Evolutionary conservation across 2,888 invertebrate genomes (phyloP), one percentile per base, ranked within the genome.

Genomic region (Callinectes sapidus): DNA sequence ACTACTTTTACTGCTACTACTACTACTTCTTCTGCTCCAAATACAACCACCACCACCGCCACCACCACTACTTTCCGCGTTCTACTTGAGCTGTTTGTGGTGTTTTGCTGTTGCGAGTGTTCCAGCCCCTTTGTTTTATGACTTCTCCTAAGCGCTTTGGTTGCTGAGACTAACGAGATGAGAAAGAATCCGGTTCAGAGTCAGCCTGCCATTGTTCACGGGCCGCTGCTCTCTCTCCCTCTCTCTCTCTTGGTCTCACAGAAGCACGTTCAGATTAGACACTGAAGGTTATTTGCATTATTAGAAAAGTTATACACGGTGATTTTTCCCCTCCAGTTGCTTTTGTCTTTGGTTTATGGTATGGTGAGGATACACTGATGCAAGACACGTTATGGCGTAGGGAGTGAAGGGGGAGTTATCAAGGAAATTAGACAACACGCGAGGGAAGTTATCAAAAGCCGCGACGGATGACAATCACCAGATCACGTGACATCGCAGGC

Each of bases 121-220:
- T 81, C 81, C 81, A 35, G 35, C 32, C 81, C 35, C 81, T 35
- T 81, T 81, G 81, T 81, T 81, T 81, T 81, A 81, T 81, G 81
- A 35, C 81, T 81, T 81, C 81, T 81, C 81, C 35, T 81, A 81
- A 81, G 32, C 81, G 81, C 81, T 81, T 81, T 81, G 81, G 81
- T 81, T 35, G 81, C 32, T 81, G 81, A 81, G 35, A 35, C 81
- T 81, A 81, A 81, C 81, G 81, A 81, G 81, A 81, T 81, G 81
- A 81, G 35, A 35, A 81, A 81, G 81, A 81, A 81, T 81, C 81
- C 81, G 35, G 81, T 81, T 14, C 35, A 35, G 16, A 14, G 81
- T 32, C 35, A 81, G 35, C 32, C 81, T 35, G 81, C 81, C 81
- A 81, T 35, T 81, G 81, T 81, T 81, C 81, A 35, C 81, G 81